A percentile compares a stretch with the other conserved stretches of the same genome.
Evolutionary conservation across 2,888 invertebrate species (phyloP).

Genomic region (Ypsolopha scabrella): DNA sequence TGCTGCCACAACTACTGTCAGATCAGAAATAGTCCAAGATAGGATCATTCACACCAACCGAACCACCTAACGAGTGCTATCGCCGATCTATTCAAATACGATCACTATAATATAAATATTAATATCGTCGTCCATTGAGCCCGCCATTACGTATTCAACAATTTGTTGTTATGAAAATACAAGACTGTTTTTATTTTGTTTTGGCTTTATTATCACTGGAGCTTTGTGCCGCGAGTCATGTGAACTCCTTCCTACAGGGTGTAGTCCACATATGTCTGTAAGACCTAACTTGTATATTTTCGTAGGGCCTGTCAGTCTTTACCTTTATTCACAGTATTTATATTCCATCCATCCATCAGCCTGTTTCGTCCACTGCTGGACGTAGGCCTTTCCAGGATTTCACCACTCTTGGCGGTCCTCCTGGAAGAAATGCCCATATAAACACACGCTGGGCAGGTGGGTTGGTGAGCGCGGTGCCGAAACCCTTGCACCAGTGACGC

Average conservation of each 20-base stretch:
- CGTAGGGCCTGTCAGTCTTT: too few species aligned
- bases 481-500: too few species aligned
- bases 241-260: conserved; percentile 38
- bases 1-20: conserved; percentile 25
- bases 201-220: conserved; percentile 45
- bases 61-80: conserved; percentile 27
- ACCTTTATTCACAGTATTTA: too few species aligned
- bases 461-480: too few species aligned
- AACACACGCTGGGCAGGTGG: too few species aligned
- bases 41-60: conserved; percentile 21
- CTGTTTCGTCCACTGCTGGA: too few species aligned
- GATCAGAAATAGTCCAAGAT: conserved; percentile 29
- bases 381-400: too few species aligned
- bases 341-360: too few species aligned
- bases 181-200: conserved; percentile 32
- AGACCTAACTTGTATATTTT: too few species aligned
- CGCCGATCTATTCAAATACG: conserved; percentile 59
- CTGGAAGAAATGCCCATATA: too few species aligned
- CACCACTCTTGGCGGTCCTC: too few species aligned
- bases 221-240: conserved; percentile 43
- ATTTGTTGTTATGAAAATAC: conserved; percentile 55
- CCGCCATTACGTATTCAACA: conserved; percentile 54
- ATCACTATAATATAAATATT: conserved; percentile 50
- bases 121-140: conserved; percentile 39
- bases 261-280: conserved; percentile 10